Conservation (phyloP, 2,888 invertebrate species). For the Tortrix viridana region DNA sequence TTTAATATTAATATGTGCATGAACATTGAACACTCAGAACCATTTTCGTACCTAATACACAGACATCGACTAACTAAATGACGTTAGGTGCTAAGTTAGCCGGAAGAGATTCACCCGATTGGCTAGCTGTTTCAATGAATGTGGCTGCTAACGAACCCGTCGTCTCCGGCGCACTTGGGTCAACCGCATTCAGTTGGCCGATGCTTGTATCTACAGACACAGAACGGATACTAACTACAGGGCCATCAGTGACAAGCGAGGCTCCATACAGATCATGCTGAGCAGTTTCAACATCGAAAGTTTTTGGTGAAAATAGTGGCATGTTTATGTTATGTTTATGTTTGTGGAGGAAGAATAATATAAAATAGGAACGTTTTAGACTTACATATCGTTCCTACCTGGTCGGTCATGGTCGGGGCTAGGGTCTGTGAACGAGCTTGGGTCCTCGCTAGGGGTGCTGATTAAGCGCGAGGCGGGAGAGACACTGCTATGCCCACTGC, state of each 20-base stretch:
- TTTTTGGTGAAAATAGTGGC: not conserved
- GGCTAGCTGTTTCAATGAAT: not conserved
- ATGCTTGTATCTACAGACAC: slow-evolving; percentile 16
- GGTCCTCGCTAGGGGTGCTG: slow-evolving; percentile 73
- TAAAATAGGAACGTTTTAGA: slow-evolving; percentile 81
- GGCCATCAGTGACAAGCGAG: slow-evolving; percentile 33
- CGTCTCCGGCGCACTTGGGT: not conserved
- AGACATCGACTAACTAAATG: slow-evolving; percentile 40
- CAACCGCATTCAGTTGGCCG: slow-evolving; percentile 18
- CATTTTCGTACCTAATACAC: slow-evolving; percentile 46
- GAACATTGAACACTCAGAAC: slow-evolving; percentile 64
- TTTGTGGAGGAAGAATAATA: slow-evolving; percentile 50
- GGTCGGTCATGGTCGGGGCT: slow-evolving; percentile 77
- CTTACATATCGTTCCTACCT: slow-evolving; percentile 85
- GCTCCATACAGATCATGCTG: slow-evolving; percentile 50
- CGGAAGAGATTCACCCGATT: not conserved
- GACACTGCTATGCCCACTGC: slow-evolving; percentile 77
- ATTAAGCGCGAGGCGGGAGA: slow-evolving; percentile 73
- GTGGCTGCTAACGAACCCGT: too few species aligned
- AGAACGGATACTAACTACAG: slow-evolving; percentile 32
- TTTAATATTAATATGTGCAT: slow-evolving; percentile 13
- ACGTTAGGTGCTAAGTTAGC: slow-evolving; percentile 6
- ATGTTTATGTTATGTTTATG: slow-evolving; percentile 12
- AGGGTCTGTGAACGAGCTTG: slow-evolving; percentile 72
- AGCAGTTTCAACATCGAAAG: slow-evolving; percentile 29